Conservation (phyloP, 2,113 vertebrate genomes). For the Cacatua alba region DNA sequence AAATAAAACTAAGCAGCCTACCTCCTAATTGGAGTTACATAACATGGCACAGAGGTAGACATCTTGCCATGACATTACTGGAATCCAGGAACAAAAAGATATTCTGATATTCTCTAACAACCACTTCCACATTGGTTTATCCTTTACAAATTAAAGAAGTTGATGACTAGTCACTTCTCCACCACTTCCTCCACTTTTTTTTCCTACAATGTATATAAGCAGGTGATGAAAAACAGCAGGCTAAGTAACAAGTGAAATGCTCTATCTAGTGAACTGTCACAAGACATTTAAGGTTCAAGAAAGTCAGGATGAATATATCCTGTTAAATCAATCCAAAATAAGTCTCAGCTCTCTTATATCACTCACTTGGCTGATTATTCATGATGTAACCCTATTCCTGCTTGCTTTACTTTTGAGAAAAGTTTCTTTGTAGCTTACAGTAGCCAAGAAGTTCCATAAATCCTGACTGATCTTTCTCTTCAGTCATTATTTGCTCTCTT, state of each 20-base stretch:
- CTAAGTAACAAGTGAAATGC: background rate
- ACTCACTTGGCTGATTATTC: background rate
- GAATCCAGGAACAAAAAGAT: background rate
- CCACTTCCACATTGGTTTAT: background rate
- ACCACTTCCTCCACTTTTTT: background rate
- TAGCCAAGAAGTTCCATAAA: background rate
- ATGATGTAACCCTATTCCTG: background rate
- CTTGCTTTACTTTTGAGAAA: background rate
- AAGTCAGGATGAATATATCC: background rate
- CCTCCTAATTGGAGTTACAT: background rate
- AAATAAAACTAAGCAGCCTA: background rate
- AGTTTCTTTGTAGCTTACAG: background rate
- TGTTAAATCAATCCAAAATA: background rate
- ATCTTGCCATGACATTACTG: background rate
- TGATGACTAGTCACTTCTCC: background rate
- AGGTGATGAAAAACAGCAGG: background rate
- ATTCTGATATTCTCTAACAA: background rate
- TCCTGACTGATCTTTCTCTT: background rate
- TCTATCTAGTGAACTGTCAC: background rate
- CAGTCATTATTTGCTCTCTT: background rate
- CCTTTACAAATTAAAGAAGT: background rate
- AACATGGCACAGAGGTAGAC: background rate
- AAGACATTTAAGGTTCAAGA: background rate
- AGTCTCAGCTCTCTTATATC: background rate
- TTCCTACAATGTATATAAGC: background rate